Evolutionary conservation across 2,797 vertebrate genomes (phyloP), one percentile per base, ranked within the genome.

Genomic region (Etheostoma perlongum): DNA sequence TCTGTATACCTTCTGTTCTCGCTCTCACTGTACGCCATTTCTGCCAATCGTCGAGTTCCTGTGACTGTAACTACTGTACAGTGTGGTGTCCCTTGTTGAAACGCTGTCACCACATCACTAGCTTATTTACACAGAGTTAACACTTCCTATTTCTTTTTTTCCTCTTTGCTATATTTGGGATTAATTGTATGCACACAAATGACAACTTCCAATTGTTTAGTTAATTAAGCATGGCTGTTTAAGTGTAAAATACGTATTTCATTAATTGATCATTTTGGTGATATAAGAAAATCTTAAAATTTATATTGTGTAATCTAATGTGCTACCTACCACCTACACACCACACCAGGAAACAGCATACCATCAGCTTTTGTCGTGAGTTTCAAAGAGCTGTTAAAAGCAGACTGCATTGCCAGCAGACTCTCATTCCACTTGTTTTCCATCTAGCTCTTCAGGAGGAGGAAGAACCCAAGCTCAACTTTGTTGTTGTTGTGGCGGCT

Each of bases 401-500:
- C 57, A 54, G 40, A 30, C 61, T n/a, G 69, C 81, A 40, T 55
- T 18, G 18, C 67, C 54, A 80, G 64, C 68, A 78, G 74, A 66
- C 65, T 49, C 60, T 64, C 27, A 79, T 51, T 73, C 65, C 52
- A 46, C 55, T 52, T 12, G 8, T 27, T 59, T 65, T 72, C 58
- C 44, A 59, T 86, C 79, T 67, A 58, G 77, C 70, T 72, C 40
- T 61, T 78, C 59, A 46, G 62, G 58, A 81, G 70, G 40, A 70
- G 62, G 55, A 81, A 79, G 82, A 83, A 69, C 13, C 23, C 0
- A 1, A 64, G 68, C 61, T 74, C 46, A 21, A 83, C 74, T 78
- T 77, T 76, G 76, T 67, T 84, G 72, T 74, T 82, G 68, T 78
- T 89, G 71, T 62, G 70, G 60, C 25, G 1, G 62, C 46, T 53